These are phyloP conservation scores for Strongylocentrotus purpuratus DNA, from an alignment of 35 echinoderm and acorn worm genomes.

Conservation along the genomic window DNA sequence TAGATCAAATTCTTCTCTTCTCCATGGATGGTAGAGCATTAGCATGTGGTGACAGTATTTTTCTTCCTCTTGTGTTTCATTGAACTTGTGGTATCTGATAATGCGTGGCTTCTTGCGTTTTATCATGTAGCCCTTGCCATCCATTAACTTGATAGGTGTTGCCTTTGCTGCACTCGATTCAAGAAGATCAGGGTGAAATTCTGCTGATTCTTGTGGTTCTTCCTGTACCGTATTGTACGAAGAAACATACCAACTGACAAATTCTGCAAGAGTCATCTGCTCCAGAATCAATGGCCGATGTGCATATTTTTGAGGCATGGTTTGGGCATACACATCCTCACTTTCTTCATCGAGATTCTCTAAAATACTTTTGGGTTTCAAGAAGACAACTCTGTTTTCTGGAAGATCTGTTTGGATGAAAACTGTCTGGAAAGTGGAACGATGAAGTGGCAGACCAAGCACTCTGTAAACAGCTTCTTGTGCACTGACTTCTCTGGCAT, in stretches of 20 bases:
- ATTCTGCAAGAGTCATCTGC: not conserved
- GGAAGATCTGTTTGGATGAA: too few species aligned
- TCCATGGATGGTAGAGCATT: conserved; percentile 19
- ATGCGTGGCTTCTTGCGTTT: not conserved
- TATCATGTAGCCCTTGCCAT: conserved; percentile 5
- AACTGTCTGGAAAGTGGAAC: too few species aligned
- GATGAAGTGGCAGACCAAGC: too few species aligned
- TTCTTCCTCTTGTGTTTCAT: conserved; percentile 26
- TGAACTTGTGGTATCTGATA: conserved; percentile 25
- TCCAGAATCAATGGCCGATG: conserved; percentile 31
- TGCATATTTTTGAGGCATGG: conserved; percentile 47
- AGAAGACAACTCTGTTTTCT: too few species aligned
- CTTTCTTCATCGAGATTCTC: conserved; percentile 23
- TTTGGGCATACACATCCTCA: conserved; percentile 17
- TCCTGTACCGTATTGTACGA: too few species aligned
- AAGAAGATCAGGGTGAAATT: not conserved
- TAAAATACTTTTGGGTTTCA: not conserved
- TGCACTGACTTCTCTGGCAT: too few species aligned
- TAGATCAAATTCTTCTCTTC: not conserved
- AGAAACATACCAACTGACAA: not conserved
- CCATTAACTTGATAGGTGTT: not conserved
- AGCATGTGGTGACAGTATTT: not conserved
- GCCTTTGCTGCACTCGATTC: not conserved
- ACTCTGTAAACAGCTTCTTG: too few species aligned
- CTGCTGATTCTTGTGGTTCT: too few species aligned